Base-by-base conservation (phyloP, 2,113 vertebrate genomes). In the Rhinichthys klamathensis region DNA sequence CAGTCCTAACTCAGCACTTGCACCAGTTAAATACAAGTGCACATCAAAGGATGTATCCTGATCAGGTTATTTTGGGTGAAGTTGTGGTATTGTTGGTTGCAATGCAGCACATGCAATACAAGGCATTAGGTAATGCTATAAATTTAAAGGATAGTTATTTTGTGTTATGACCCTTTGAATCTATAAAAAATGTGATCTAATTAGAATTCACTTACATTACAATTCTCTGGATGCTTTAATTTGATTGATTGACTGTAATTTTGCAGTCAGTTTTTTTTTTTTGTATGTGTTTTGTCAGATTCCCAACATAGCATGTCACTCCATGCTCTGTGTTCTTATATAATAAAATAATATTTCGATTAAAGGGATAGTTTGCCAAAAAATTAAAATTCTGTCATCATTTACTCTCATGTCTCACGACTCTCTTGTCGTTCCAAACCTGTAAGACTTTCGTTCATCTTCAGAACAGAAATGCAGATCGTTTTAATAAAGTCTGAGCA, bases 41-140 rank as follows among this genome's bases (percentile, higher is more conserved):
- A 91, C 92, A 91, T 94, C 90, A 92, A 93, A 93, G 89, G 23
- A 87, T 90, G 81, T 77, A 76, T 90, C 61, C 89, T 90, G 82
- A 80, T 92, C 84, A 86, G 80, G 87, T 88, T 91, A 86, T 90
- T 91, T 89, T 49, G 58, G 84, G 77, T 85, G 56, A 67, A 84
- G 44, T 83, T 88, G 15, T 56, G 79, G n/a, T 83, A 80, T 87
- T 87, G 80, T 86, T 84, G 30, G 38, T 58, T 27, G 80, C 56
- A 51, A 61, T 77, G 58, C 58, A 89, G 61, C 18, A 35, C 10
- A 38, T 35, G 51, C 54, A 30, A 54, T n/a, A 63, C 16, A 60
- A 78, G 49, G 58, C n/a, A 32, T 54, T 27, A 25, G 35, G 2
- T 23, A 72, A 72, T 41, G 10, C 18, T 72, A 23, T 41, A 18